Conservation (phyloP, 2,888 invertebrate genomes). For the Monopis laevigella region DNA sequence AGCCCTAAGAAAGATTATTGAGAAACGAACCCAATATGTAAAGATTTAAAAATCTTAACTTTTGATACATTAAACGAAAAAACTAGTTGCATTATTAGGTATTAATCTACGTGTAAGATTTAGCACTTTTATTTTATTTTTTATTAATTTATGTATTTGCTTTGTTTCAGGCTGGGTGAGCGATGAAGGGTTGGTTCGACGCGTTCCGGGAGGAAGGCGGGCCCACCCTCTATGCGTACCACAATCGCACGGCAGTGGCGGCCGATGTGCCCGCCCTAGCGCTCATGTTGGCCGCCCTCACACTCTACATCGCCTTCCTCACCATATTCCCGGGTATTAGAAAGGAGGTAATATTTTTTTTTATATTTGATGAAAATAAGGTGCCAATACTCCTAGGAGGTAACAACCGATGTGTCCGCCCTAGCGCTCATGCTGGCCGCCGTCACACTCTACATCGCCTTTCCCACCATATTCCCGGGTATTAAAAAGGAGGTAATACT, state of each 20-base stretch:
- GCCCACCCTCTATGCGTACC: slow-evolving; percentile 94
- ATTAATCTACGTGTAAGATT: too few species aligned
- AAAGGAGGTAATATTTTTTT: slow-evolving; percentile 76
- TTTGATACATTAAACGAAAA: too few species aligned
- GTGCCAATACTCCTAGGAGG: too few species aligned
- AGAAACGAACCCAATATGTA: too few species aligned
- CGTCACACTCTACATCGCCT: slow-evolving; percentile 81
- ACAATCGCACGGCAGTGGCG: slow-evolving; percentile 94
- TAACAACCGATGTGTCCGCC: too few species aligned
- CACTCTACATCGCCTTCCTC: slow-evolving; percentile 93
- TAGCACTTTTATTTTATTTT: too few species aligned
- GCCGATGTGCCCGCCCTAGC: slow-evolving; percentile 91
- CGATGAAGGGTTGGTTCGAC: slow-evolving; percentile 96
- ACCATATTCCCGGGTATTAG: slow-evolving; percentile 95
- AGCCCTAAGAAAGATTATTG: too few species aligned
- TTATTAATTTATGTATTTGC: background rate
- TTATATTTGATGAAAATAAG: too few species aligned
- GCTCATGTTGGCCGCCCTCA: slow-evolving; percentile 86
- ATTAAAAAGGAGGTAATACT: slow-evolving; percentile 92
- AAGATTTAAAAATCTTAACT: too few species aligned
- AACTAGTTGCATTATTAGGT: too few species aligned
- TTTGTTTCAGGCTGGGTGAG: slow-evolving; percentile 56
- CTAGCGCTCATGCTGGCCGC: background rate
- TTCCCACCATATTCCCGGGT: slow-evolving; percentile 95
- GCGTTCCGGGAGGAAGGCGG: slow-evolving; percentile 97